A percentile compares a stretch with the other conserved stretches of the same genome.
Conservation (phyloP, 2,113 vertebrate species). For the Larimichthys polyactis region DNA sequence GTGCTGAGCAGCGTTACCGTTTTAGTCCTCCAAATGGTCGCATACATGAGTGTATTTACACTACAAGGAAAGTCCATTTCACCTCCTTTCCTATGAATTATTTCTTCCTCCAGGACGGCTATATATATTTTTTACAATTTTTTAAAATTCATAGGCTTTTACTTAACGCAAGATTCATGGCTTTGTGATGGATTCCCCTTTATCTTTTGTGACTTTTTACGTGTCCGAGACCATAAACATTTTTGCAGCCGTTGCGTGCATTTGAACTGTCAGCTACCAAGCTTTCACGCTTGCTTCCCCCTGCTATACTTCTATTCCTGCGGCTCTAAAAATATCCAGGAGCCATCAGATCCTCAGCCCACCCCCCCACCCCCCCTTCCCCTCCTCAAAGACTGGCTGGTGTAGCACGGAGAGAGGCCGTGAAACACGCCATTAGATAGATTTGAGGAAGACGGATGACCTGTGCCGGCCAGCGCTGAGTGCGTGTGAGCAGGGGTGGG, state of each 20-base stretch:
- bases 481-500: conserved; percentile 27
- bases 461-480: conserved; percentile 2
- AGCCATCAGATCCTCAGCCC: conserved; percentile 68
- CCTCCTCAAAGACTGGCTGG: conserved; percentile 37
- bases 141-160: conserved; percentile 77
- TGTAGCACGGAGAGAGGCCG: conserved; percentile 52
- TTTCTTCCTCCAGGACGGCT: conserved; percentile 62
- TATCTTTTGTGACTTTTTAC: conserved; percentile 77
- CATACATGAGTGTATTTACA: conserved; percentile 71
- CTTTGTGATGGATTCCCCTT: conserved; percentile 78
- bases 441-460: conserved; percentile 74
- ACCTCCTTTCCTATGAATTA: conserved; percentile 74
- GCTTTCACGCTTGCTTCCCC: conserved; percentile 45
- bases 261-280: conserved; percentile 64
- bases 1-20: conserved; percentile 55
- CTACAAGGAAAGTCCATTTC: conserved; percentile 83
- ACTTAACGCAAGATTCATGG: conserved; percentile 58
- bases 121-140: conserved; percentile 69
- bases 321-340: conserved; percentile 80
- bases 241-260: conserved; percentile 65
- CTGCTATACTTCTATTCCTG: conserved; percentile 66
- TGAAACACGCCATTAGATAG: conserved; percentile 67
- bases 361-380: too few relatives aligned
- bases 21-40: conserved; percentile 50
- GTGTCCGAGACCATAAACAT: conserved; percentile 70